Conservation (phyloP, 2,888 invertebrate genomes). For the Slavum lentiscoides region DNA sequence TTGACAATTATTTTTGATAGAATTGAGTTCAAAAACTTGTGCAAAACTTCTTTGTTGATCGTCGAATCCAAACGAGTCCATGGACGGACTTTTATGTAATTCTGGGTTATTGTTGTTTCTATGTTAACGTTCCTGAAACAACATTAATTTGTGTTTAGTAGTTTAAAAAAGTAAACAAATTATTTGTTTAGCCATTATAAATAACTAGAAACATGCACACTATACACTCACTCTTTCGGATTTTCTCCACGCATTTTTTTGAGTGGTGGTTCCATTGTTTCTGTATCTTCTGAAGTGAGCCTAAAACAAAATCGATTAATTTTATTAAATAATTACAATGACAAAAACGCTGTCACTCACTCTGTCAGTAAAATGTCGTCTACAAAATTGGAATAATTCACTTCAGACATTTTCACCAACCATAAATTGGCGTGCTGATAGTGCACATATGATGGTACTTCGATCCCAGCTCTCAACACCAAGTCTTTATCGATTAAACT, state of each 20-base stretch:
- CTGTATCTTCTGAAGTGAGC: neutral
- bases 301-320: conserved; percentile 20
- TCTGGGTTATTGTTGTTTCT: conserved; percentile 47
- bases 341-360: conserved; percentile 1
- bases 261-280: conserved; percentile 9
- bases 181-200: neutral
- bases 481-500: conserved; percentile 3
- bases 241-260: conserved; percentile 19
- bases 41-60: conserved; percentile 70
- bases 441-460: conserved; percentile 21
- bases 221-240: neutral
- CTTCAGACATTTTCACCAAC: conserved; percentile 28
- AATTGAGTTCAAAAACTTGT: conserved; percentile 71
- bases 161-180: neutral
- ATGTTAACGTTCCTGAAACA: neutral
- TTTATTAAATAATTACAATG: neutral
- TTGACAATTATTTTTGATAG: conserved; percentile 69
- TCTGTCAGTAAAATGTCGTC: neutral
- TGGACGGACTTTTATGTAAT: conserved; percentile 64
- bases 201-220: neutral
- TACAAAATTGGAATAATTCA: neutral
- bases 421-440: conserved; percentile 15
- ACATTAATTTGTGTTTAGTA: neutral
- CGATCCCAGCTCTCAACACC: conserved; percentile 30
- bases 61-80: conserved; percentile 78